Conservation (phyloP, 2,888 invertebrate genomes). For the Cacoxenus indagator region DNA sequence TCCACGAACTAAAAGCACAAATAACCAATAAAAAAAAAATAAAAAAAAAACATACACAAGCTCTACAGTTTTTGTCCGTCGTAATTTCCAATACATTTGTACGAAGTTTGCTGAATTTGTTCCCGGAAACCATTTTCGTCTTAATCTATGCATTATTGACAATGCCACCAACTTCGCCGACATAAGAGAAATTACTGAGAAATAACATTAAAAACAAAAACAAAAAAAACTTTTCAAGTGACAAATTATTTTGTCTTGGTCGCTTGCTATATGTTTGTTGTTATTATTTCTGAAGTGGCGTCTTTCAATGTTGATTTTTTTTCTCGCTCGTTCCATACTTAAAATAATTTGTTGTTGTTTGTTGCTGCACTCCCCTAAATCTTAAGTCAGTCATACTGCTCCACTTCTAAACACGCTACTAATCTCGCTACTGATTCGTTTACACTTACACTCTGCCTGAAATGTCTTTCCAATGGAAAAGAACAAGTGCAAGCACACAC, state of each 20-base stretch:
- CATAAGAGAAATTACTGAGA: not conserved
- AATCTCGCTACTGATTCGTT: constrained; percentile 9
- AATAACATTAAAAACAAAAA: not conserved
- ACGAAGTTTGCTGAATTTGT: constrained; percentile 28
- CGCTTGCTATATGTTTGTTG: not conserved
- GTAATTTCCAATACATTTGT: constrained; percentile 57
- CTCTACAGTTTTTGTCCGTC: constrained; percentile 44
- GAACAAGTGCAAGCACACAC: constrained; percentile 1
- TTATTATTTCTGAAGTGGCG: not conserved
- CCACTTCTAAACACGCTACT: not conserved
- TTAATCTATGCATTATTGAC: constrained; percentile 11
- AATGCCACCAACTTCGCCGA: not conserved
- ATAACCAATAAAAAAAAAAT: not conserved
- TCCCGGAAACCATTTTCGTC: constrained; percentile 11
- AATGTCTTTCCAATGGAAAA: not conserved
- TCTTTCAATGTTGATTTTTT: not conserved
- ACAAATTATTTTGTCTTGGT: constrained; percentile 51
- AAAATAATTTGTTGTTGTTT: constrained; percentile 10
- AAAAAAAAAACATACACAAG: not conserved
- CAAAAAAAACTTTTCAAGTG: constrained; percentile 42
- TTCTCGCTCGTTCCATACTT: too few species aligned
- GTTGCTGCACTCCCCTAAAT: not conserved
- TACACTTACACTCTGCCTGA: constrained; percentile 3
- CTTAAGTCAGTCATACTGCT: not conserved
- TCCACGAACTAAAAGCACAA: constrained; percentile 1